Evolutionary conservation across 2,888 invertebrate genomes (phyloP).

Genomic region (Agrochola lychnidis): DNA sequence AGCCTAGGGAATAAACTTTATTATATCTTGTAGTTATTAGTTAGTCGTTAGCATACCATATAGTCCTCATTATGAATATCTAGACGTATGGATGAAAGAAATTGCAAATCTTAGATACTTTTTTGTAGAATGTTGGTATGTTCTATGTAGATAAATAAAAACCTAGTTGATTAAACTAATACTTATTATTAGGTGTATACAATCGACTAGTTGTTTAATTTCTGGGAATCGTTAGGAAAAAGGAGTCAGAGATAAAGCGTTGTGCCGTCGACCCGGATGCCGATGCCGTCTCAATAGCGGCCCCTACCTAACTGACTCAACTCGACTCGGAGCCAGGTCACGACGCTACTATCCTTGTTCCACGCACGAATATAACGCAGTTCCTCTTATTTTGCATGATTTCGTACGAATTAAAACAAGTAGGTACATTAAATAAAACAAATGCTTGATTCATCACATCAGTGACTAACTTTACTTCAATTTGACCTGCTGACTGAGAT

Average conservation of each 20-base stretch:
- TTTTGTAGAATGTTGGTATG: neutral
- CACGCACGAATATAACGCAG: constrained; percentile 56
- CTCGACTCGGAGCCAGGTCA: constrained; percentile 75
- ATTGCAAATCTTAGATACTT: neutral
- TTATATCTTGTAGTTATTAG: too few species aligned
- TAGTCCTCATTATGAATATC: too few species aligned
- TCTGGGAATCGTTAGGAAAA: constrained; percentile 65
- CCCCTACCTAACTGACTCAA: constrained; percentile 71
- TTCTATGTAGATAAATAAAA: neutral
- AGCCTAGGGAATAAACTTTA: neutral
- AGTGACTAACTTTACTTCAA: constrained; percentile 31
- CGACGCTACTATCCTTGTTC: constrained; percentile 72
- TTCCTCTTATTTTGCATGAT: constrained; percentile 59
- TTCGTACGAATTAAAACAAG: constrained; percentile 20
- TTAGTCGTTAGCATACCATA: too few species aligned
- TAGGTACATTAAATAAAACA: constrained; percentile 13
- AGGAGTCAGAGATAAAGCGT: constrained; percentile 73
- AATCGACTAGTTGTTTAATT: constrained; percentile 13
- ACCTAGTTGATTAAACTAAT: neutral
- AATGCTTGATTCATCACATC: constrained; percentile 43
- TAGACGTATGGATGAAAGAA: too few species aligned
- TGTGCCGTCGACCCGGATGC: constrained; percentile 82
- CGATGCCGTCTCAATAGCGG: constrained; percentile 74
- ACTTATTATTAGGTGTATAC: neutral
- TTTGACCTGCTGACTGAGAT: constrained; percentile 39